phyloP scores from a whole-genome alignment of 1,140 invertebrate species.

The Hyposmocoma kahamanoa region DNA sequence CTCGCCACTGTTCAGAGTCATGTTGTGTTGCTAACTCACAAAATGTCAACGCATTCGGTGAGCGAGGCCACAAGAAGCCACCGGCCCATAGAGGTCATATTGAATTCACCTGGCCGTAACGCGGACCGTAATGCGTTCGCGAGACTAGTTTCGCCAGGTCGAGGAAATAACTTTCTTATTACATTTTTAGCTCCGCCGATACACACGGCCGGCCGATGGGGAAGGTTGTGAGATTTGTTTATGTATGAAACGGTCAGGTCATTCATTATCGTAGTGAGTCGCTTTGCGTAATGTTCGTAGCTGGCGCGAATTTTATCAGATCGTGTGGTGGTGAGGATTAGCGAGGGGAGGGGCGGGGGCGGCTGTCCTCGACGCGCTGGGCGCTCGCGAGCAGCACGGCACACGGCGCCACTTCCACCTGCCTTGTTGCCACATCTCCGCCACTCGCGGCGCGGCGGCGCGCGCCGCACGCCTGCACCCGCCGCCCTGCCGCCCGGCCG shows the following conservation, averaged over 20 bases:
- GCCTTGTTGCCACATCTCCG: slow-evolving; percentile 70
- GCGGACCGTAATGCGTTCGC: slow-evolving; percentile 67
- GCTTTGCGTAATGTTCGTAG: slow-evolving; percentile 70
- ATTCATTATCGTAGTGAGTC: slow-evolving; percentile 69
- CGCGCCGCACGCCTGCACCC: background rate
- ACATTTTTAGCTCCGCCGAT: slow-evolving; percentile 48
- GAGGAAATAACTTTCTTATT: slow-evolving; percentile 72
- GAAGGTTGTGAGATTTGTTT: slow-evolving; percentile 34
- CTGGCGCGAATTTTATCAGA: slow-evolving; percentile 72
- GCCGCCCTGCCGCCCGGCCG: slow-evolving; percentile 53
- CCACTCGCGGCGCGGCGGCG: slow-evolving; percentile 4
- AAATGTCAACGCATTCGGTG: slow-evolving; percentile 63
- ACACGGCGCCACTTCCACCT: slow-evolving; percentile 72
- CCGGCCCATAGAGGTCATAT: slow-evolving; percentile 72
- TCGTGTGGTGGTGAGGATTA: slow-evolving; percentile 69
- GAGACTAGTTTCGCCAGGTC: slow-evolving; percentile 70
- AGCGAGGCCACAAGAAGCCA: slow-evolving; percentile 66
- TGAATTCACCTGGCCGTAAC: slow-evolving; percentile 68
- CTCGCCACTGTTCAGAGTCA: slow-evolving; percentile 44
- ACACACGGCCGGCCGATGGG: slow-evolving; percentile 39
- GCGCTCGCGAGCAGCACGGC: slow-evolving; percentile 69
- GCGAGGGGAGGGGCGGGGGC: slow-evolving; percentile 40
- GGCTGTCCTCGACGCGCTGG: slow-evolving; percentile 73
- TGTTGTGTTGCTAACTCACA: slow-evolving; percentile 64
- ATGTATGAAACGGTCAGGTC: slow-evolving; percentile 52